Evolutionary conservation across 2,888 invertebrate genomes (phyloP).

Genomic region (Nudaria mundana): DNA sequence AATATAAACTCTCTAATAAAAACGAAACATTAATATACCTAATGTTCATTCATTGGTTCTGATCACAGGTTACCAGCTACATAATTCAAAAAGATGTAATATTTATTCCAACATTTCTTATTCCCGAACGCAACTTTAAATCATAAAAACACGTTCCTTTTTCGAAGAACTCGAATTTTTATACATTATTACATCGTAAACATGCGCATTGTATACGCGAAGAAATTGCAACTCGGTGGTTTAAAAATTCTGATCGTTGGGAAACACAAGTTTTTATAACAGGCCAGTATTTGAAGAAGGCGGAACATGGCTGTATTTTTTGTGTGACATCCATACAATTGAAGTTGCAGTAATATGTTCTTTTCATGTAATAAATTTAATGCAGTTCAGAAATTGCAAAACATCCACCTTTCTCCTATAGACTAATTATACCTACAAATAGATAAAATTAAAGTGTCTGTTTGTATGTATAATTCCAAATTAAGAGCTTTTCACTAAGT

Average conservation of each 20-base stretch:
- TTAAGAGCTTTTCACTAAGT: too few relatives aligned
- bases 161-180: conserved; percentile 29
- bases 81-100: conserved; percentile 8
- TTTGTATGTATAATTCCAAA: too few relatives aligned
- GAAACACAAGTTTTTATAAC: conserved; percentile 22
- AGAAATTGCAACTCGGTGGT: conserved; percentile 9
- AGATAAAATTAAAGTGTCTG: too few relatives aligned
- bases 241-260: conserved; percentile 20
- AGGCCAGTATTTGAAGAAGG: conserved; percentile 22
- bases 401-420: too few relatives aligned
- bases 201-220: conserved; percentile 19
- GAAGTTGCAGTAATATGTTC: too few relatives aligned
- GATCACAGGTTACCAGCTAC: neutral
- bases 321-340: neutral
- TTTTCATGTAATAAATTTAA: too few relatives aligned
- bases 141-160: conserved; percentile 19
- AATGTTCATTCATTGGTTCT: too few relatives aligned
- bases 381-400: too few relatives aligned
- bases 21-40: too few relatives aligned
- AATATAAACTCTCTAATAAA: too few relatives aligned
- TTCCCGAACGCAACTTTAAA: conserved; percentile 5
- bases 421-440: too few relatives aligned
- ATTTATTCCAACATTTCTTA: conserved; percentile 5
- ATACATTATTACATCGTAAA: conserved; percentile 10
- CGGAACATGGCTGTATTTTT: conserved; percentile 12